A percentile compares a stretch with the other conserved stretches of the same genome.
Evolutionary conservation across 2,888 invertebrate species (phyloP).

Genomic region (Azorinus chamasolen): DNA sequence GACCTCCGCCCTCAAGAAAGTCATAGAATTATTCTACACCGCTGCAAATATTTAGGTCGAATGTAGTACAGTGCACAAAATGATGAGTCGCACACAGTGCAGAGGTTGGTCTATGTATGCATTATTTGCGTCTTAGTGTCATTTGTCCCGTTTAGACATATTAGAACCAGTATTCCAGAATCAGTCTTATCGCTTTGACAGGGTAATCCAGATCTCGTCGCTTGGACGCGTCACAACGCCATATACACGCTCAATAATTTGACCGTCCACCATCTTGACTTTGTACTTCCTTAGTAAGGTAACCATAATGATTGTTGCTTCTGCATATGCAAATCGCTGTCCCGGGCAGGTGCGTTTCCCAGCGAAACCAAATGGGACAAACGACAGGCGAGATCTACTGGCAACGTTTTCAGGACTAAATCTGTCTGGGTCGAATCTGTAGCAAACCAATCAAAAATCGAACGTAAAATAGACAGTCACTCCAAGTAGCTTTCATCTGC

Average conservation of each 20-base stretch:
- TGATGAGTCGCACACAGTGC: no score
- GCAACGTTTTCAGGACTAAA: slow-evolving; percentile 77
- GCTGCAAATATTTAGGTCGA: no score
- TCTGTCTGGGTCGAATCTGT: slow-evolving; percentile 85
- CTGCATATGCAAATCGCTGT: slow-evolving; percentile 78
- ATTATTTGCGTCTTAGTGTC: no score
- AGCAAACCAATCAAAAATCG: no score
- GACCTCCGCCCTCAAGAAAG: no score
- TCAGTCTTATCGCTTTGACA: slow-evolving; percentile 75
- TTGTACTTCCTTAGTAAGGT: slow-evolving; percentile 81
- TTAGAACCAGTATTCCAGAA: no score
- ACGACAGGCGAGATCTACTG: slow-evolving; percentile 74
- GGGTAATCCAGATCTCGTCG: slow-evolving; percentile 85
- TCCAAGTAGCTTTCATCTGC: no score
- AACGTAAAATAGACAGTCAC: no score
- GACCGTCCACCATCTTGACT: slow-evolving; percentile 82
- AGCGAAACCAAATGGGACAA: slow-evolving; percentile 86
- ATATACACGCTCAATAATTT: slow-evolving; percentile 81
- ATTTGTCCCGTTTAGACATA: no score
- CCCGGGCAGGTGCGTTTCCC: slow-evolving; percentile 84
- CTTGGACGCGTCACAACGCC: slow-evolving; percentile 85
- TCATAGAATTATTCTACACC: no score
- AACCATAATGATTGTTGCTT: slow-evolving; percentile 76
- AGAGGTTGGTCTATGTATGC: no score
- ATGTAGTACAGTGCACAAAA: no score